Evolutionary conservation across 64 coral and sea anemone genomes (phyloP).

Genomic region (Pachyseris speciosa): DNA sequence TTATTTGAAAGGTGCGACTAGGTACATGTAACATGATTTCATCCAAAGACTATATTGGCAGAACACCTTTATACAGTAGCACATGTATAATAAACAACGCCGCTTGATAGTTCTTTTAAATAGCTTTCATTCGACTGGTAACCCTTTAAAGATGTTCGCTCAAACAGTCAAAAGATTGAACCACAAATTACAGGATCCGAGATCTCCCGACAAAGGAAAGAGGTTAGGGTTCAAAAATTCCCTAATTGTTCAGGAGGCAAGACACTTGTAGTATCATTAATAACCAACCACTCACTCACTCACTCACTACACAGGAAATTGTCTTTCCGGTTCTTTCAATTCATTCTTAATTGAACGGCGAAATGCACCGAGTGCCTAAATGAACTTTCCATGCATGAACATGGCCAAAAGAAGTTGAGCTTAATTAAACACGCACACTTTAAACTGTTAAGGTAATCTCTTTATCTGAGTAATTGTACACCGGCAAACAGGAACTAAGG

Average conservation of each 20-base stretch:
- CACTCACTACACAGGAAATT: constrained; percentile 18
- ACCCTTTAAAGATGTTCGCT: no score
- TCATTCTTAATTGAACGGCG: constrained; percentile 9
- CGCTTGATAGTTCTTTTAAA: no score
- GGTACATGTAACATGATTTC: no score
- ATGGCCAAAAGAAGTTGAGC: not conserved
- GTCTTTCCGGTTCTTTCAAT: constrained; percentile 18
- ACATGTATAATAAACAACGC: no score
- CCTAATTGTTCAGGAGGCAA: not conserved
- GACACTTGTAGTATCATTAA: not conserved
- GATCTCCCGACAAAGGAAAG: no score
- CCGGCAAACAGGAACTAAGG: not conserved
- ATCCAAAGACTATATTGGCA: no score
- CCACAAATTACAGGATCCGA: no score
- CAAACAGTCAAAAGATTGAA: no score
- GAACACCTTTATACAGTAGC: no score
- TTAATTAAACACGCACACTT: not conserved
- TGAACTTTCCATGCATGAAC: not conserved
- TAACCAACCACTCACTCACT: constrained; percentile 31
- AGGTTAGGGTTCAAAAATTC: not conserved
- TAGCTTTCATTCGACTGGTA: no score
- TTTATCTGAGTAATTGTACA: not conserved
- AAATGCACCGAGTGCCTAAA: not conserved
- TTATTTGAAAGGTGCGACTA: no score
- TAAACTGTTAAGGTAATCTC: not conserved